phyloP scores from a whole-genome alignment of 2,797 vertebrate species.

The Gobionotothen gibberifrons region DNA sequence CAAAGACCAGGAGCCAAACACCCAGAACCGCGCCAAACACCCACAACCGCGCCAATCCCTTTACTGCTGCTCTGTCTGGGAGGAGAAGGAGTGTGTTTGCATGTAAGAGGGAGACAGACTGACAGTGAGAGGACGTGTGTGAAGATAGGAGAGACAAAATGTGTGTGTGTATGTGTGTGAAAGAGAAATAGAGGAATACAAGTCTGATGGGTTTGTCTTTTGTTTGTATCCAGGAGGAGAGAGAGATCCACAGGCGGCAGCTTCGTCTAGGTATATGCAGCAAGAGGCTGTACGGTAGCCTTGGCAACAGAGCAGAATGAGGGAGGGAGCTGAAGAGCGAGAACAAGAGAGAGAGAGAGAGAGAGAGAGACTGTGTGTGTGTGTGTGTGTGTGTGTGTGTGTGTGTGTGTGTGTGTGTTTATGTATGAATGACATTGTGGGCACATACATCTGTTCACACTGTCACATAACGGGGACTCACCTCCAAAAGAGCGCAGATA shows the following conservation, averaged over 20 bases:
- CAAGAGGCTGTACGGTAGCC: constrained; percentile 86
- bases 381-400: no score
- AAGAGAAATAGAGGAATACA: constrained; percentile 49
- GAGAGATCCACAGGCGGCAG: constrained; percentile 80
- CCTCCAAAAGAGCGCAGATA: constrained; percentile 21
- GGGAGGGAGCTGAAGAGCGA: constrained; percentile 55
- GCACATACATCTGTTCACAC: constrained; percentile 15
- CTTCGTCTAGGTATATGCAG: constrained; percentile 84
- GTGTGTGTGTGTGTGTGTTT: constrained; percentile 39
- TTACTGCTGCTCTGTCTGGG: constrained; percentile 66
- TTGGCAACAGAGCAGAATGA: constrained; percentile 85
- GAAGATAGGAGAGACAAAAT: constrained; percentile 55
- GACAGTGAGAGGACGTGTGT: constrained; percentile 39
- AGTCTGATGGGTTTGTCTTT: constrained; percentile 74
- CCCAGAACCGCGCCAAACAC: constrained; percentile 66
- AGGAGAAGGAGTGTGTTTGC: constrained; percentile 58
- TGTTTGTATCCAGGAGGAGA: constrained; percentile 81
- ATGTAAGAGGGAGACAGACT: constrained; percentile 47
- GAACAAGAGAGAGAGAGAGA: constrained; percentile 27
- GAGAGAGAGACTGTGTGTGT: background rate
- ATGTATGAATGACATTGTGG: constrained; percentile 23
- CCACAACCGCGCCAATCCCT: constrained; percentile 69
- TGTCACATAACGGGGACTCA: constrained; percentile 26
- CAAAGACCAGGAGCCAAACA: constrained; percentile 69
- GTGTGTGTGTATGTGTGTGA: constrained; percentile 26